Evolutionary conservation across 2,797 vertebrate species (phyloP).

Genomic region (Bovichtus variegatus): DNA sequence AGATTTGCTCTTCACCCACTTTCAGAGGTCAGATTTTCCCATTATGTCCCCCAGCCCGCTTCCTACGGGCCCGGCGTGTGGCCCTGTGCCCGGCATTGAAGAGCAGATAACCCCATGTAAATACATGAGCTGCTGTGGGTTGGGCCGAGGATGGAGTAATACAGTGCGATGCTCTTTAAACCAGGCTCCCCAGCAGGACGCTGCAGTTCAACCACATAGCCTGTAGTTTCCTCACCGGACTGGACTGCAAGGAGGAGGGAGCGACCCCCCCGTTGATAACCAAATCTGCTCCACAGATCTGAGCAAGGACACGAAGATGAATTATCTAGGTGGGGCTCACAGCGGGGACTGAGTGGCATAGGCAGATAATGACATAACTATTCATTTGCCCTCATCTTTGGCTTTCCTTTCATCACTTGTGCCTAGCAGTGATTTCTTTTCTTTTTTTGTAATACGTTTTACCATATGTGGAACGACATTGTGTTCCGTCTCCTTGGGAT

Average conservation of each 20-base stretch:
- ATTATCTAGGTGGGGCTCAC: constrained; percentile 52
- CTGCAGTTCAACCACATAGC: constrained; percentile 35
- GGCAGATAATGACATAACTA: constrained; percentile 66
- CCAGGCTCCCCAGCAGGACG: constrained; percentile 60
- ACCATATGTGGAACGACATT: constrained; percentile 47
- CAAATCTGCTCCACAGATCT: constrained; percentile 56
- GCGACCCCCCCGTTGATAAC: constrained; percentile 43
- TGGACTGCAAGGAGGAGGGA: constrained; percentile 57
- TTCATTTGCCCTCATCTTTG: constrained; percentile 54
- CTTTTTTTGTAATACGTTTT: constrained; percentile 26
- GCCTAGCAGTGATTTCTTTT: constrained; percentile 43
- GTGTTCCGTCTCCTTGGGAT: constrained; percentile 35
- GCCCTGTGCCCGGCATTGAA: constrained; percentile 50
- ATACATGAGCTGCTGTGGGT: constrained; percentile 26
- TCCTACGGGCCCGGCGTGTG: background rate
- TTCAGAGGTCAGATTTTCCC: constrained; percentile 23
- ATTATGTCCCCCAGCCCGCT: constrained; percentile 12
- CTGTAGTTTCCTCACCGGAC: constrained; percentile 46
- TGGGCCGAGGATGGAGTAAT: constrained; percentile 43
- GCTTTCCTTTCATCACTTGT: constrained; percentile 44
- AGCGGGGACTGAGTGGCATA: constrained; percentile 45
- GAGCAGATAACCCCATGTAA: constrained; percentile 43
- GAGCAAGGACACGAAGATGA: constrained; percentile 67
- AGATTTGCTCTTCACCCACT: constrained; percentile 22
- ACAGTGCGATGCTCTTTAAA: constrained; percentile 58